Evolutionary conservation across 1,140 invertebrate genomes (phyloP).

Genomic region (Lepidurus arcticus): DNA sequence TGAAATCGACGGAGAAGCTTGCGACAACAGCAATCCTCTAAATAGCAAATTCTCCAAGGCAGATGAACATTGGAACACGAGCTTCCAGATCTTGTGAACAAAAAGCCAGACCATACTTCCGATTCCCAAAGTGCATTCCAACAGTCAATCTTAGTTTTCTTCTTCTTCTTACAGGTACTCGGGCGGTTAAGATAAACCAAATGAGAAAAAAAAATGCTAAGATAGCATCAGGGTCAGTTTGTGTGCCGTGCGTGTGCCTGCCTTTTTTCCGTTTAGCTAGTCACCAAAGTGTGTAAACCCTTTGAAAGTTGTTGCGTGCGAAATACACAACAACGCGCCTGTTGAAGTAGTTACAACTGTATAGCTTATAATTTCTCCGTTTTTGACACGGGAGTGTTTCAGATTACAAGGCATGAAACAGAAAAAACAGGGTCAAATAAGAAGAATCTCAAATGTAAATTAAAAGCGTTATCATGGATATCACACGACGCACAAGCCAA

Average conservation of each 20-base stretch:
- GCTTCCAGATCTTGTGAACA: constrained; percentile 13
- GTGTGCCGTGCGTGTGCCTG: background rate
- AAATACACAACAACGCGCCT: background rate
- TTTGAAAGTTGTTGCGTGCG: background rate
- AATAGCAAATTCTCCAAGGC: background rate
- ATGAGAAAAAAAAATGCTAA: too few relatives aligned
- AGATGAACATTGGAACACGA: constrained; percentile 11
- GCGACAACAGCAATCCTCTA: background rate
- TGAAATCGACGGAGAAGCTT: background rate
- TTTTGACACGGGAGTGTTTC: background rate
- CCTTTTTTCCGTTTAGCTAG: background rate
- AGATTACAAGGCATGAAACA: constrained; percentile 5
- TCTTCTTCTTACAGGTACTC: background rate
- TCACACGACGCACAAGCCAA: constrained; percentile 16
- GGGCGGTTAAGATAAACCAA: too few relatives aligned
- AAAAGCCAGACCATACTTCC: background rate
- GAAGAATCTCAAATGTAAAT: constrained; percentile 9
- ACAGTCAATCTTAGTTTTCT: background rate
- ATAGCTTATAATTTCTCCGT: background rate
- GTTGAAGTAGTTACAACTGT: constrained; percentile 14
- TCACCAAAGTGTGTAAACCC: constrained; percentile 7
- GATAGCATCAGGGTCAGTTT: background rate
- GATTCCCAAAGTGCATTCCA: constrained; percentile 18
- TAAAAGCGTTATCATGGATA: background rate
- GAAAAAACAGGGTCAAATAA: background rate